phyloP scores from a whole-genome alignment of 2,113 vertebrate species.

The Lynx canadensis region DNA sequence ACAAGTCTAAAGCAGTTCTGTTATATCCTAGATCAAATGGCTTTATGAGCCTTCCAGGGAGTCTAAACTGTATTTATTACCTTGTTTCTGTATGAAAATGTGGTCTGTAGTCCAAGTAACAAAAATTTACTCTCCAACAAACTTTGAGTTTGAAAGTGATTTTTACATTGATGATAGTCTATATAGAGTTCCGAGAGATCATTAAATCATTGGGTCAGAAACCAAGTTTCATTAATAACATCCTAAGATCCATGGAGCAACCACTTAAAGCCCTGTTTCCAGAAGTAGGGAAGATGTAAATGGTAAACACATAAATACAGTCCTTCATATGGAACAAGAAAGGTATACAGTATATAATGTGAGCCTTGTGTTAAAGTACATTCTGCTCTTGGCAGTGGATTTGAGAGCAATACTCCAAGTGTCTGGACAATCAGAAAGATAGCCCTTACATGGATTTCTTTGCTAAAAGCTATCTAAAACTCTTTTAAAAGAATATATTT shows the following conservation, averaged over 20 bases:
- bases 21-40: slow-evolving; percentile 51
- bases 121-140: slow-evolving; percentile 41
- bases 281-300: background rate
- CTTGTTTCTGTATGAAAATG: slow-evolving; percentile 51
- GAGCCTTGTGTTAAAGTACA: background rate
- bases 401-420: background rate
- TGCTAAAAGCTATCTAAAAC: background rate
- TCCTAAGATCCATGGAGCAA: background rate
- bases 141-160: slow-evolving; percentile 27
- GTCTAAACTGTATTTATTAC: slow-evolving; percentile 49
- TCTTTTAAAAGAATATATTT: background rate
- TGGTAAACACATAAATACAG: background rate
- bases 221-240: background rate
- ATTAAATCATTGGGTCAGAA: background rate
- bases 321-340: background rate
- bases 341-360: background rate
- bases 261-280: background rate
- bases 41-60: slow-evolving; percentile 61
- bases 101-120: background rate
- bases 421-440: background rate
- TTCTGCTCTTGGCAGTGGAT: background rate
- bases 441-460: background rate
- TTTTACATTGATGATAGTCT: background rate
- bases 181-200: background rate
- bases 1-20: slow-evolving; percentile 49